Base-by-base conservation (phyloP, 1,140 invertebrate genomes). In the Ooceraea biroi region DNA sequence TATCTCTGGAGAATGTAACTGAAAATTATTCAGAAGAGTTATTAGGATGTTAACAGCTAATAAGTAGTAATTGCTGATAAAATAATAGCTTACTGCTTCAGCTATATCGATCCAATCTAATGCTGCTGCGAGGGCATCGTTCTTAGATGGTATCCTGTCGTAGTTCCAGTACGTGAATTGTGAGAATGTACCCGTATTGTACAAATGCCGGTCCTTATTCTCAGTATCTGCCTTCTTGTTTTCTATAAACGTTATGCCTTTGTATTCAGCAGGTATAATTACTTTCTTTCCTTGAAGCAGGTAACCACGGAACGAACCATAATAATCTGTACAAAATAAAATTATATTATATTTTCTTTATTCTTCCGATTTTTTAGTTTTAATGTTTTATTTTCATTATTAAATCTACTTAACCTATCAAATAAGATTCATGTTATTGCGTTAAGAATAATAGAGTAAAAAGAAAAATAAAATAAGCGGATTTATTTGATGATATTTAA, bases 51-150 rank as follows among this genome's bases (percentile, higher is more conserved):
- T 14, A 19, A 50, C 25, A 22, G 78, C 10, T 65, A 17, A 30
- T 30, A 8, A 1, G 17, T 50, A 17, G 68, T 12, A 57, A 50
- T 68, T 87, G 77, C 73, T 60, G n/a, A 22, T 61, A 25, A 73
- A 55, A 61, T 50, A 46, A 55, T 84, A 66, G 95, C 95, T 96
- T 94, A 97, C 97, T 50, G 95, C 96, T 94, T 97, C 95, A 61
- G 97, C 96, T 50, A 98, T 95, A 83, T 97, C 95, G n/a, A 97
- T 95, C 97, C 97, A 98, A 85, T 97, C 96, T 61, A 97, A 86
- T 12, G 96, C 96, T 91, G 96, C 95, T 1, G 94, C 84, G 65
- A 97, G 91, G 19, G 95, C 93, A 92, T 98, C 97, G 92, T 97
- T 96, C 85, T 95, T 95, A 5, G 96, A 96, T 50, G 97, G 96